Conservation (phyloP, 1,140 invertebrate genomes). For the Trichonephila inaurata region DNA sequence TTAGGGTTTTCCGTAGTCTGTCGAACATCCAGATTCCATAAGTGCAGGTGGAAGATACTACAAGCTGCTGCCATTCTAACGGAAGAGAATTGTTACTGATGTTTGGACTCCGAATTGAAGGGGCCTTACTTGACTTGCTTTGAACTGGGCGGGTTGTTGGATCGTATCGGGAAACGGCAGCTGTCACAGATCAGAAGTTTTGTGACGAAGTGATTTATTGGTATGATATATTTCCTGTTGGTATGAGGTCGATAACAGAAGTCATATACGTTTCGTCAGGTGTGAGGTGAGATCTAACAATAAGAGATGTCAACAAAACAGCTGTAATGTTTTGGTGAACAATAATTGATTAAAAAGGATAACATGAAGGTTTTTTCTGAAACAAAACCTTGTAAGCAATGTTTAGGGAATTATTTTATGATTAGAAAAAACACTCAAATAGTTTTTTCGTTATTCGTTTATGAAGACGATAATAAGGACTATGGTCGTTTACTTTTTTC, state of each 20-base stretch:
- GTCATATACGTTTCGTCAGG: background rate
- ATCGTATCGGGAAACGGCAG: slow-evolving; percentile 20
- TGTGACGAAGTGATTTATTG: background rate
- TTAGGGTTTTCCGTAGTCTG: background rate
- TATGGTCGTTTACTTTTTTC: too few species aligned
- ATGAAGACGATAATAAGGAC: too few species aligned
- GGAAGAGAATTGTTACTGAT: background rate
- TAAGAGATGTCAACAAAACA: too few species aligned
- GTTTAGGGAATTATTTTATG: too few species aligned
- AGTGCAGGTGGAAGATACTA: background rate
- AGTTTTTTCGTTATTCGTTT: too few species aligned
- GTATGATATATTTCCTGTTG: background rate
- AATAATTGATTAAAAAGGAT: too few species aligned
- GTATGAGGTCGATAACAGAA: background rate
- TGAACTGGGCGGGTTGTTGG: background rate
- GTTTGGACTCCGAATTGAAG: background rate
- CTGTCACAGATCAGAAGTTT: background rate
- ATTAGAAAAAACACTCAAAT: too few species aligned
- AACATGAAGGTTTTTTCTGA: too few species aligned
- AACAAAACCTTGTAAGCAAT: too few species aligned
- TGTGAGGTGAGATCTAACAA: too few species aligned
- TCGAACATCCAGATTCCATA: background rate
- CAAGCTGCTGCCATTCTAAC: slow-evolving; percentile 10
- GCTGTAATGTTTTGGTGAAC: too few species aligned
- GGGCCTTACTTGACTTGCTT: background rate